A percentile compares a stretch with the other conserved stretches of the same genome.
Evolutionary conservation across 2,888 invertebrate species (phyloP).

Genomic region (Melitaea athalia): DNA sequence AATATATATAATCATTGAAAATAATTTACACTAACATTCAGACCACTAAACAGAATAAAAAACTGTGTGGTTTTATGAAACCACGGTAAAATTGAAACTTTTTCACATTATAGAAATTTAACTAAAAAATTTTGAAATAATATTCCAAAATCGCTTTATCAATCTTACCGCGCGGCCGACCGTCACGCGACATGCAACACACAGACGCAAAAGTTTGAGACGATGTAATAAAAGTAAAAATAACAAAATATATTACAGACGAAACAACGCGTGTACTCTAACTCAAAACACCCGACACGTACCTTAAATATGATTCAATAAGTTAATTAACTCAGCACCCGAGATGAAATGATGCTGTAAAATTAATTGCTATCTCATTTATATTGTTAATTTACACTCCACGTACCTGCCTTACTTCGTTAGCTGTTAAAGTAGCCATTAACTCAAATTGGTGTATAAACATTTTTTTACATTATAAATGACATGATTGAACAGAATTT

Average conservation of each 20-base stretch:
- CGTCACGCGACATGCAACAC: too few relatives aligned
- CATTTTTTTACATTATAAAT: not conserved
- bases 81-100: too few relatives aligned
- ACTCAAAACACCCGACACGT: not conserved
- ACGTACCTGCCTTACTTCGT: constrained; percentile 1
- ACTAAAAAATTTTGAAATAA: not conserved
- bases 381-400: constrained; percentile 20
- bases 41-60: too few relatives aligned
- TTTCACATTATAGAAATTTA: too few relatives aligned
- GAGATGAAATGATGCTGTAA: constrained; percentile 11
- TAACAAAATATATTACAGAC: too few relatives aligned
- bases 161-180: too few relatives aligned
- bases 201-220: too few relatives aligned
- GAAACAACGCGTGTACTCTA: not conserved
- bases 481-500: not conserved
- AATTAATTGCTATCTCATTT: constrained; percentile 21
- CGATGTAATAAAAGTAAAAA: too few relatives aligned
- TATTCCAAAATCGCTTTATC: too few relatives aligned
- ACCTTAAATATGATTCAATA: constrained; percentile 17
- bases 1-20: too few relatives aligned
- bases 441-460: not conserved
- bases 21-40: too few relatives aligned
- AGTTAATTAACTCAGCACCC: constrained; percentile 15
- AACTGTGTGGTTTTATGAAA: too few relatives aligned
- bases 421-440: not conserved